phyloP scores from a whole-genome alignment of 1,140 invertebrate genomes.

The Carposina sasakii region DNA sequence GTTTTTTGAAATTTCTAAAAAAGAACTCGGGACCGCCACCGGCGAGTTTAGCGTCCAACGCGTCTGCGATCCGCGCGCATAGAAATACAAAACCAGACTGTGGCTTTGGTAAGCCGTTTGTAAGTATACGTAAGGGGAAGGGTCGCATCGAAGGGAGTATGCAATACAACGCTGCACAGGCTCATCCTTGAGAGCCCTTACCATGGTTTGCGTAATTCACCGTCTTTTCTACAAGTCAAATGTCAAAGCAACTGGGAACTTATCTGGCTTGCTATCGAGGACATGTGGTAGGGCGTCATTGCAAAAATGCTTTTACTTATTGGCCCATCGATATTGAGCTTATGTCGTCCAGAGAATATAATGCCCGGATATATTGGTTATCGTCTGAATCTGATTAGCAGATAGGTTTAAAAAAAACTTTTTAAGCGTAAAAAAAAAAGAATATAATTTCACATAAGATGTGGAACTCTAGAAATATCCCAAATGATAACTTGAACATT shows the following conservation, averaged over 20 bases:
- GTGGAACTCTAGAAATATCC: too few species aligned
- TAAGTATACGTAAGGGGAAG: slow-evolving; percentile 71
- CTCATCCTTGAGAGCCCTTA: slow-evolving; percentile 60
- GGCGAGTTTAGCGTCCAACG: slow-evolving; percentile 34
- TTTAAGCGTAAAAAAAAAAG: too few species aligned
- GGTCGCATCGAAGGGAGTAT: slow-evolving; percentile 65
- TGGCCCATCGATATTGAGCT: slow-evolving; percentile 39
- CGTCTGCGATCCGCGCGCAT: slow-evolving; percentile 55
- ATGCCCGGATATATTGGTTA: too few species aligned
- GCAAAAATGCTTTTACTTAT: too few species aligned
- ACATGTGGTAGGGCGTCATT: too few species aligned
- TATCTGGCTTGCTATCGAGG: too few species aligned
- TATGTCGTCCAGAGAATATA: too few species aligned
- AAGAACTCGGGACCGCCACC: slow-evolving; percentile 36
- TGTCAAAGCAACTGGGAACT: too few species aligned
- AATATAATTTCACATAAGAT: too few species aligned
- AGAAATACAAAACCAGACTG: slow-evolving; percentile 66
- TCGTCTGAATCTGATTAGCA: too few species aligned
- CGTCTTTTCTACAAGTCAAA: slow-evolving; percentile 23
- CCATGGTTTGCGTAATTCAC: slow-evolving; percentile 35
- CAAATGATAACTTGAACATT: too few species aligned
- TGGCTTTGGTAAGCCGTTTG: slow-evolving; percentile 66
- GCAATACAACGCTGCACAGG: slow-evolving; percentile 55
- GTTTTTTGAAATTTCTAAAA: slow-evolving; percentile 48
- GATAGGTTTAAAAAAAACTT: too few species aligned